These are phyloP conservation scores for Drosophila anomelani DNA, from an alignment of 2,888 invertebrate genomes.

Conservation along the genomic window DNA sequence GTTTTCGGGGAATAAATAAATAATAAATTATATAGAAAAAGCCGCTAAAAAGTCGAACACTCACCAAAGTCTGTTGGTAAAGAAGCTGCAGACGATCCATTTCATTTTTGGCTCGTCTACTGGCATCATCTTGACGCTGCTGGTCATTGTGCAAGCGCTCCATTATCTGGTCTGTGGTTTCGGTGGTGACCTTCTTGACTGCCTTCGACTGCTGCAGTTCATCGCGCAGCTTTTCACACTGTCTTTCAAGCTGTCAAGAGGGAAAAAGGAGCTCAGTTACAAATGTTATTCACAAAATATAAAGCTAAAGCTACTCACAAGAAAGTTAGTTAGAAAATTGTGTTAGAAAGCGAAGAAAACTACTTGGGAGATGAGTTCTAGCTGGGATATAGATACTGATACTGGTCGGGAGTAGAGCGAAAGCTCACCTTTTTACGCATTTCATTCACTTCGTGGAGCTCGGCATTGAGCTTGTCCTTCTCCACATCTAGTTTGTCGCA, in stretches of 20 bases:
- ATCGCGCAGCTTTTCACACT: constrained; percentile 85
- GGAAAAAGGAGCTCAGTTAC: not conserved
- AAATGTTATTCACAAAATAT: not conserved
- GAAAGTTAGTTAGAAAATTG: constrained; percentile 2
- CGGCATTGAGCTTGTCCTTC: constrained; percentile 87
- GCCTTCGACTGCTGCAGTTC: constrained; percentile 70
- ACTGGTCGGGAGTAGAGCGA: constrained; percentile 4
- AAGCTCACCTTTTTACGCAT: constrained; percentile 72
- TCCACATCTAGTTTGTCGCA: constrained; percentile 88
- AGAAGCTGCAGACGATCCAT: constrained; percentile 74
- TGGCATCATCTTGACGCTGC: constrained; percentile 82
- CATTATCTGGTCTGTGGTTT: constrained; percentile 87
- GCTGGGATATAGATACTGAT: constrained; percentile 26
- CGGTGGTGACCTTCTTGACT: constrained; percentile 82
- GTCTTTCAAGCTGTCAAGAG: constrained; percentile 85
- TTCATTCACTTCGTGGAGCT: constrained; percentile 85
- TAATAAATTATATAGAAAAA: not conserved
- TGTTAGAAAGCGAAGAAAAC: constrained; percentile 15
- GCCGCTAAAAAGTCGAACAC: not conserved
- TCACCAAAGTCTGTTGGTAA: constrained; percentile 79
- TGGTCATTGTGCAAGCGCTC: constrained; percentile 87
- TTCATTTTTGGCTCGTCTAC: constrained; percentile 78
- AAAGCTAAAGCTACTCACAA: not conserved
- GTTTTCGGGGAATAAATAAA: not conserved
- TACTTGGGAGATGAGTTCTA: constrained; percentile 13